Conservation (phyloP, 1,140 invertebrate species). For the Drusus annulatus region DNA sequence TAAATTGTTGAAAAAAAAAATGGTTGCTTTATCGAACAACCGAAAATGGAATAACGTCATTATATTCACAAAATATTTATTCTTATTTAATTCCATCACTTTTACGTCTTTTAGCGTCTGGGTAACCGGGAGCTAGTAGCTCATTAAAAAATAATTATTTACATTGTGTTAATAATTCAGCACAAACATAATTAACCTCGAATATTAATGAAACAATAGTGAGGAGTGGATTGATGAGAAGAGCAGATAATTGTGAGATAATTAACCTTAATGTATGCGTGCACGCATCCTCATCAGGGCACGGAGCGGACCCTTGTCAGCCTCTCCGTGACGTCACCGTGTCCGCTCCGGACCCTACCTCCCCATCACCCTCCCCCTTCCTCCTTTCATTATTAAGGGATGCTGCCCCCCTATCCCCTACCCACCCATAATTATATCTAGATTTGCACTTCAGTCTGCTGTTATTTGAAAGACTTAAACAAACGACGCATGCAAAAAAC, state of each 20-base stretch:
- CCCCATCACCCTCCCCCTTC: too few species aligned
- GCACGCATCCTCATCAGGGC: constrained; percentile 55
- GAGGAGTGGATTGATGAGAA: not conserved
- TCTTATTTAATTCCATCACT: too few species aligned
- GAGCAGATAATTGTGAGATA: constrained; percentile 1
- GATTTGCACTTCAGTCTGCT: constrained; percentile 27
- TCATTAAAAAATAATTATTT: not conserved
- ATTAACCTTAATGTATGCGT: constrained; percentile 55
- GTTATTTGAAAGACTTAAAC: too few species aligned
- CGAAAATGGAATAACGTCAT: too few species aligned
- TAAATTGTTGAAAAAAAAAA: too few species aligned
- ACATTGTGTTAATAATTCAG: too few species aligned
- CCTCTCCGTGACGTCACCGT: constrained; percentile 35
- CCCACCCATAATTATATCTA: constrained; percentile 39
- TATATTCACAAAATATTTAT: too few species aligned
- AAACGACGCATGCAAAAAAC: too few species aligned
- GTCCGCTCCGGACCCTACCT: constrained; percentile 13
- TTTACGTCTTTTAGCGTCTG: too few species aligned
- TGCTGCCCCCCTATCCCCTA: not conserved
- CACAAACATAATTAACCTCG: too few species aligned
- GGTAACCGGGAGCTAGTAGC: too few species aligned
- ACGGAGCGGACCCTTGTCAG: constrained; percentile 55
- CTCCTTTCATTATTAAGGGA: constrained; percentile 32
- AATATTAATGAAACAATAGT: not conserved
- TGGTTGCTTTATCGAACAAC: too few species aligned